Conservation (phyloP, 2,113 vertebrate genomes). For the Gobiocypris rarus region DNA sequence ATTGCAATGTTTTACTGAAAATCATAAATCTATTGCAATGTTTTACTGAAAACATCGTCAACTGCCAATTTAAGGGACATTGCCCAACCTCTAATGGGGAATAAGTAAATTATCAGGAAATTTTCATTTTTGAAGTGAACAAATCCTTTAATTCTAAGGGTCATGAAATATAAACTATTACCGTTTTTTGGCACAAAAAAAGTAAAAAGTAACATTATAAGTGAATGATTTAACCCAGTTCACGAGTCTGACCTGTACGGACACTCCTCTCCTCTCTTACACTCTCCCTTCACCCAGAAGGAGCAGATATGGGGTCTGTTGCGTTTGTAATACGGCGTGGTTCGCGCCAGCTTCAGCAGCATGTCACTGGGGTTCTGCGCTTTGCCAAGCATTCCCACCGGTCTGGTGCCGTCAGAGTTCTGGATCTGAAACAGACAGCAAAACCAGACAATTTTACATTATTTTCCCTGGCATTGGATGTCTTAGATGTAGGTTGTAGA, state of each 20-base stretch:
- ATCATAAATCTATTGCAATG: no score
- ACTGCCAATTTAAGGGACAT: no score
- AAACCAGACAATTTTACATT: background rate
- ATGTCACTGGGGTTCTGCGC: constrained; percentile 95
- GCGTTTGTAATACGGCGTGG: constrained; percentile 96
- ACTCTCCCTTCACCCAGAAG: constrained; percentile 99
- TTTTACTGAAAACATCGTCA: no score
- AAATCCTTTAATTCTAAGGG: no score
- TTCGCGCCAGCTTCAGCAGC: constrained; percentile 93
- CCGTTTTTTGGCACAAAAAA: background rate
- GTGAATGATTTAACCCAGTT: background rate
- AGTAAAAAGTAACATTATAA: background rate
- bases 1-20: no score
- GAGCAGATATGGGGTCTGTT: constrained; percentile 97
- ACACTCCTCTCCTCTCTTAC: constrained; percentile 72
- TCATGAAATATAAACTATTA: no score
- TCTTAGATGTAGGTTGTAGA: background rate
- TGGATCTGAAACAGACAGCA: constrained; percentile 24
- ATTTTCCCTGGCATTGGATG: background rate
- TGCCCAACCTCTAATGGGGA: no score
- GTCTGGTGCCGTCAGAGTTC: constrained; percentile 89
- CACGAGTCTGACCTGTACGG: constrained; percentile 4
- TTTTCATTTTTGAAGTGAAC: no score
- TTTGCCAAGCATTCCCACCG: constrained; percentile 92
- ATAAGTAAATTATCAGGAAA: no score